Evolutionary conservation across 2,888 invertebrate genomes (phyloP).

Genomic region (Hydroisotoma schaefferi): DNA sequence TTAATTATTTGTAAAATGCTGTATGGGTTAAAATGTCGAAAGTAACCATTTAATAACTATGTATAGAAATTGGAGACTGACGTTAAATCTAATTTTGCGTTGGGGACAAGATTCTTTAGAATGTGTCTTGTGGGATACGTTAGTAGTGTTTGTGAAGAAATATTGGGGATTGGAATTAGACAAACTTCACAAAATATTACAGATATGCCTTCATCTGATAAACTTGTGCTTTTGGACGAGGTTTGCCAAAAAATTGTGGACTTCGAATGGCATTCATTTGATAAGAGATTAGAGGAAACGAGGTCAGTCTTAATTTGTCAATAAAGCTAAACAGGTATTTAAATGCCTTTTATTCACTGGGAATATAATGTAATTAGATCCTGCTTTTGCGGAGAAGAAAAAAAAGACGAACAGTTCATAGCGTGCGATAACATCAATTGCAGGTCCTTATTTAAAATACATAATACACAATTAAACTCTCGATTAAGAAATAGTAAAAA

Average conservation of each 20-base stretch:
- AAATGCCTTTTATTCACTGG: neutral
- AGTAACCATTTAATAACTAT: neutral
- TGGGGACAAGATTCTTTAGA: neutral
- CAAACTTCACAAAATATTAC: neutral
- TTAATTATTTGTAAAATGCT: neutral
- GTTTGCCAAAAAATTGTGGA: neutral
- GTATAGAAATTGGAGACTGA: neutral
- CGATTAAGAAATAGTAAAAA: no score
- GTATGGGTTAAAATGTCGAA: neutral
- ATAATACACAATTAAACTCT: neutral
- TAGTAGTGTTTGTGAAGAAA: neutral
- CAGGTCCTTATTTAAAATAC: neutral
- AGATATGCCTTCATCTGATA: neutral
- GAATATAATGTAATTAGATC: neutral
- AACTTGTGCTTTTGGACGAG: neutral
- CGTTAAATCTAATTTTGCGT: neutral
- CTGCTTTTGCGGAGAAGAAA: neutral
- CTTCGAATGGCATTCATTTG: neutral
- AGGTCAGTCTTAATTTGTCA: neutral
- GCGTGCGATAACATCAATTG: neutral
- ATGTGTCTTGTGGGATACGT: neutral
- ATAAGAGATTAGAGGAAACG: neutral
- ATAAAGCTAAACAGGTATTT: no score
- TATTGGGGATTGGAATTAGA: neutral
- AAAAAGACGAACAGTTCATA: neutral